phyloP scores from a whole-genome alignment of 2,797 vertebrate species.

The Odontamblyopus lacepedii region DNA sequence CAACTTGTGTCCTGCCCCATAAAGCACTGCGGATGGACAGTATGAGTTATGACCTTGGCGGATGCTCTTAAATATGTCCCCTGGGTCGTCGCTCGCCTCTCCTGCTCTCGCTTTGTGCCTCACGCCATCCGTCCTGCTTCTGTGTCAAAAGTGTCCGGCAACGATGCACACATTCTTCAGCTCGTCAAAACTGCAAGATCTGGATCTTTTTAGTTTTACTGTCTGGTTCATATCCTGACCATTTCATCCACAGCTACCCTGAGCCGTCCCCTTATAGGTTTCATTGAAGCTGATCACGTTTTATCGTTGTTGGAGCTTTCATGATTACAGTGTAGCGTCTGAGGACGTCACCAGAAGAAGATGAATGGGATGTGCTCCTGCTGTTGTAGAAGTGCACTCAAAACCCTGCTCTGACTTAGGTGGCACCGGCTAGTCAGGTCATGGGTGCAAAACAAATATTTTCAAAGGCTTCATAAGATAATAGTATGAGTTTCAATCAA shows the following conservation, averaged over 20 bases:
- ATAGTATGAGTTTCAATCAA: not conserved
- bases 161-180: slow-evolving; percentile 44
- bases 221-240: slow-evolving; percentile 9
- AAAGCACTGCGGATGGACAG: slow-evolving; percentile 60
- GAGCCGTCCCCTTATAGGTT: slow-evolving; percentile 8
- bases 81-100: slow-evolving; percentile 35
- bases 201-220: slow-evolving; percentile 6
- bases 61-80: slow-evolving; percentile 61
- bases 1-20: slow-evolving; percentile 66
- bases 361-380: not conserved
- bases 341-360: not conserved
- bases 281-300: slow-evolving; percentile 37
- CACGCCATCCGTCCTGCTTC: slow-evolving; percentile 4
- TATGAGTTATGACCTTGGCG: slow-evolving; percentile 63
- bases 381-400: slow-evolving; percentile 13
- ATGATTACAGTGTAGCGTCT: slow-evolving; percentile 33
- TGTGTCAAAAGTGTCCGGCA: slow-evolving; percentile 36
- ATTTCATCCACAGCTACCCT: slow-evolving; percentile 27
- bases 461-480: not conserved
- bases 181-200: slow-evolving; percentile 10
- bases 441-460: not conserved
- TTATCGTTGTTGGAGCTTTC: slow-evolving; percentile 14
- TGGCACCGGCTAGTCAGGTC: not conserved
- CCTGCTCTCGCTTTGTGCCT: slow-evolving; percentile 1
- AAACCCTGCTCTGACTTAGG: not conserved